Evolutionary conservation across 2,113 vertebrate species (phyloP), one percentile per base, ranked within the genome.

Genomic region (Callipepla squamata): DNA sequence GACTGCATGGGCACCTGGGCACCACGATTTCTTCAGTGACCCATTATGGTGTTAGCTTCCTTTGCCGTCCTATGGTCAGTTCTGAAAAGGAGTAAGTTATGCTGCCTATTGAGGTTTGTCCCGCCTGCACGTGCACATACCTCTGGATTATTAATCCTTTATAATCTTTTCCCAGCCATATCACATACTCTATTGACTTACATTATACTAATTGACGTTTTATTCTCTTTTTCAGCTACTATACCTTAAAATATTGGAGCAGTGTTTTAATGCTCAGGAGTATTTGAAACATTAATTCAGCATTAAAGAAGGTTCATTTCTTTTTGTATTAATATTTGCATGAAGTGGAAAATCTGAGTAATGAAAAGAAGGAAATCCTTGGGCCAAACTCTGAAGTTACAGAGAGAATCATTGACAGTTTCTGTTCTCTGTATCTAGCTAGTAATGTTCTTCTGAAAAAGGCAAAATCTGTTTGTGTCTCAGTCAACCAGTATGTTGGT

Each of bases 241-340:
- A 50, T 85, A 94, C 78, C 87, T 96, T 89, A 47, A 94, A 93
- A 89, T 23, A 75, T 45, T 51, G 1, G 11, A 92, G 18, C 25
- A 82, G 77, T 74, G 47, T 8, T 42, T 89, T 80, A 85, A 74
- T 68, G 61, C 28, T 80, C 36, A 36, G n/a, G 67, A 89, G 45
- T 87, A 90, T 87, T 87, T 85, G 36, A 93, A 93, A 87, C 53
- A 93, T 76, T 92, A 92, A 89, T 96, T 85, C 57, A 80, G 14
- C 42, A 78, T 70, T 81, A 95, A 93, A 88, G 36, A 3, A 36
- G 65, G 14, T 3, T 58, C 18, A 17, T 85, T 55, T 82, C 28
- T 77, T 89, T 92, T 91, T 63, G 80, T 84, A 72, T 40, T 77
- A 75, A 55, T 87, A 45, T 72, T 87, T 90, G 51, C 93, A 11